Conservation (phyloP, 2,888 invertebrate genomes). For the Pandemis heparana region DNA sequence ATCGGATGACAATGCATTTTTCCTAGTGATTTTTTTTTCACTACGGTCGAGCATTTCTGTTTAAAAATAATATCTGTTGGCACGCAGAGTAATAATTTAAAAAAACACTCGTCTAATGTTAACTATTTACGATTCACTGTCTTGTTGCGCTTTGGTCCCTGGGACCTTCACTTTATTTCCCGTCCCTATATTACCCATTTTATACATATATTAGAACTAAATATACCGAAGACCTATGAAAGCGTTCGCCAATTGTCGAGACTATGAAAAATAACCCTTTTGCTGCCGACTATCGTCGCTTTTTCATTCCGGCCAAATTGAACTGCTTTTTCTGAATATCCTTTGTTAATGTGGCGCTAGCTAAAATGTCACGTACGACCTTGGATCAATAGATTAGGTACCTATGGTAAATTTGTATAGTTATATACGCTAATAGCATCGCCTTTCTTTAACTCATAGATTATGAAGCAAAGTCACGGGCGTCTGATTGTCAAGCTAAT, state of each 20-base stretch:
- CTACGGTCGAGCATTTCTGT: no score
- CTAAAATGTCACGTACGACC: constrained; percentile 25
- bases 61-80: no score
- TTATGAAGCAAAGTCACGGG: not conserved
- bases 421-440: not conserved
- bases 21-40: no score
- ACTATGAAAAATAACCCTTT: constrained; percentile 37
- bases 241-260: constrained; percentile 12
- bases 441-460: not conserved
- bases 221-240: constrained; percentile 15
- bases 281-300: not conserved
- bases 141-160: not conserved
- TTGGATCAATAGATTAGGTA: not conserved
- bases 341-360: constrained; percentile 27
- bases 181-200: not conserved
- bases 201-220: not conserved
- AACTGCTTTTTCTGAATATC: constrained; percentile 27
- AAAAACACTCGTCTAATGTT: not conserved
- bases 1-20: no score
- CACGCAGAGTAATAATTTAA: no score
- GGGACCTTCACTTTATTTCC: not conserved
- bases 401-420: constrained; percentile 2
- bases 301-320: constrained; percentile 24
- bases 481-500: not conserved
- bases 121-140: not conserved